phyloP scores from a whole-genome alignment of 2,888 invertebrate genomes.

The Tolmerus cingulatus region DNA sequence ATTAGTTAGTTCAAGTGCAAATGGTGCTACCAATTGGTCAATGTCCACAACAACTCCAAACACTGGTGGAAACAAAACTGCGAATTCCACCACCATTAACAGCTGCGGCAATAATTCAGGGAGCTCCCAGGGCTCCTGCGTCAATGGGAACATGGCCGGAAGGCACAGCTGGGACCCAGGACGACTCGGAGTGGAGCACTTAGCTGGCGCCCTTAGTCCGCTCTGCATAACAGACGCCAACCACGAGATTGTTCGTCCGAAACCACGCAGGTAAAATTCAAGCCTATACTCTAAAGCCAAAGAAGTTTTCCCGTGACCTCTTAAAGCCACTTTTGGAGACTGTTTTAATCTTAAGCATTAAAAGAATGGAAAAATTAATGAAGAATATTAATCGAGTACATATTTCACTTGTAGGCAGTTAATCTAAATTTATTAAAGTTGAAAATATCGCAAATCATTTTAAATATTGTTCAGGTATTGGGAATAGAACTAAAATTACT shows the following conservation, averaged over 20 bases:
- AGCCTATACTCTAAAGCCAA: no score
- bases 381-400: not conserved
- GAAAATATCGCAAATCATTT: no score
- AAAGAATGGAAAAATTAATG: not conserved
- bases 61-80: not conserved
- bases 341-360: not conserved
- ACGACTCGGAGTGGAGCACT: conserved; percentile 67
- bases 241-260: conserved; percentile 86
- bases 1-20: conserved; percentile 37
- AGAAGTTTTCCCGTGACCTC: no score
- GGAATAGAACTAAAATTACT: no score
- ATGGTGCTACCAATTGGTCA: conserved; percentile 29
- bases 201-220: conserved; percentile 71
- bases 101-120: not conserved
- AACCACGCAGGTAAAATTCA: conserved; percentile 77
- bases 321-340: no score
- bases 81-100: conserved; percentile 4
- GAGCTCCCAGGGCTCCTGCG: conserved; percentile 38
- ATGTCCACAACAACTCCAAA: conserved; percentile 23
- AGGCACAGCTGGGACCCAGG: conserved; percentile 64
- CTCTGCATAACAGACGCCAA: conserved; percentile 76
- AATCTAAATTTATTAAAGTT: no score
- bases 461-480: no score
- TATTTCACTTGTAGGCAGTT: no score
- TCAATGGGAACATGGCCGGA: conserved; percentile 56